Evolutionary conservation across 2,113 vertebrate genomes (phyloP).

Genomic region (Megaleporinus macrocephalus): DNA sequence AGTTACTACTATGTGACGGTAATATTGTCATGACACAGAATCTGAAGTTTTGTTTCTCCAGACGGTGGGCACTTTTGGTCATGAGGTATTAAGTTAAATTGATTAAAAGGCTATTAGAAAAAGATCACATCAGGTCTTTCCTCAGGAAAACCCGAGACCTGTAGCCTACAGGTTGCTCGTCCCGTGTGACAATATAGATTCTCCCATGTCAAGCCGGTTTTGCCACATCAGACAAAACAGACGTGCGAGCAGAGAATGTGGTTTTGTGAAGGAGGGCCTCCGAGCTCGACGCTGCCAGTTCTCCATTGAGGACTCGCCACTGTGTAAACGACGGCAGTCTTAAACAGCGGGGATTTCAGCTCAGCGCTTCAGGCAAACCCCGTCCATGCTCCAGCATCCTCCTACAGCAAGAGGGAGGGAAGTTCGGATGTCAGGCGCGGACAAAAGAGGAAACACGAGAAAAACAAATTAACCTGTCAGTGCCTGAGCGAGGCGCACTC

Average conservation of each 20-base stretch:
- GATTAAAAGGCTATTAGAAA: too few relatives aligned
- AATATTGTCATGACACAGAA: not conserved
- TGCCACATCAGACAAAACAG: not conserved
- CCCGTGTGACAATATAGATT: not conserved
- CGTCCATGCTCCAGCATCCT: constrained; percentile 26
- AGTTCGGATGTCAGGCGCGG: constrained; percentile 26
- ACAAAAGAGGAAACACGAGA: constrained; percentile 48
- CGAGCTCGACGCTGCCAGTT: not conserved
- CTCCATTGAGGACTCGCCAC: constrained; percentile 15
- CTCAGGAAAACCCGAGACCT: not conserved
- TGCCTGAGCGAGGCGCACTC: constrained; percentile 31
- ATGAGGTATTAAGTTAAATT: too few relatives aligned
- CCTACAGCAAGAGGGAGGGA: constrained; percentile 46
- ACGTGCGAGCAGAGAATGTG: not conserved
- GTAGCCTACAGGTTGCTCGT: not conserved
- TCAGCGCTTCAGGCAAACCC: constrained; percentile 32
- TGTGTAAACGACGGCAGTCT: constrained; percentile 19
- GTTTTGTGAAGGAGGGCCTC: not conserved
- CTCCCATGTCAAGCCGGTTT: not conserved
- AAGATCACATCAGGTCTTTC: not conserved
- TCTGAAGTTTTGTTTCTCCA: too few relatives aligned
- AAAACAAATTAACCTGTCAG: constrained; percentile 52
- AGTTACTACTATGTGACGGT: not conserved
- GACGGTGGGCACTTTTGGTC: too few relatives aligned
- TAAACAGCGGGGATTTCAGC: constrained; percentile 31